phyloP scores from a whole-genome alignment of 2,888 invertebrate species.

The Thecocarcelia acutangulata region DNA sequence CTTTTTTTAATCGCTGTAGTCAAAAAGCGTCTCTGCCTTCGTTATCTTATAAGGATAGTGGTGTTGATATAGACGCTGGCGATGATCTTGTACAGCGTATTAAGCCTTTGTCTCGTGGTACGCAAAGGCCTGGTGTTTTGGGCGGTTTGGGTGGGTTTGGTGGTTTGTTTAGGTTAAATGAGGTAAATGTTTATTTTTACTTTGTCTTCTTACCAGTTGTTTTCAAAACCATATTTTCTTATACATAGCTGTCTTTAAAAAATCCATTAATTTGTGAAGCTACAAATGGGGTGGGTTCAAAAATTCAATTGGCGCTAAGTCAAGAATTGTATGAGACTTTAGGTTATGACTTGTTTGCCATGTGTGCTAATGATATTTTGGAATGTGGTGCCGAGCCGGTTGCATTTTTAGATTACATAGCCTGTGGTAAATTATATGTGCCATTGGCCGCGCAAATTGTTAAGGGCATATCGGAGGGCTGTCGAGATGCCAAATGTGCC shows the following conservation, averaged over 20 bases:
- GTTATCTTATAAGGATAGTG: constrained; percentile 93
- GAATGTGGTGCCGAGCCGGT: constrained; percentile 97
- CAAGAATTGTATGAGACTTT: constrained; percentile 90
- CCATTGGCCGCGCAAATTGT: constrained; percentile 89
- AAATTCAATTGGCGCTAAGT: constrained; percentile 94
- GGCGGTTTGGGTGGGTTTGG: constrained; percentile 96
- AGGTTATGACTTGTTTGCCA: constrained; percentile 97
- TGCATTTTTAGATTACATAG: constrained; percentile 98
- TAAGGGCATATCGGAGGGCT: constrained; percentile 93
- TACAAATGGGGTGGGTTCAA: constrained; percentile 98
- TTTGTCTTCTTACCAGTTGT: background rate
- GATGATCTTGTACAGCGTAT: constrained; percentile 92
- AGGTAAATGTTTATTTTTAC: constrained; percentile 78
- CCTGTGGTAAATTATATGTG: constrained; percentile 92
- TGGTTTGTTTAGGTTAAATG: constrained; percentile 93
- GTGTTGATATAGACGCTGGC: constrained; percentile 96
- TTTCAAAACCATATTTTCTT: background rate
- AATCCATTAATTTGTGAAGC: constrained; percentile 96
- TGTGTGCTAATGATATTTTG: constrained; percentile 98
- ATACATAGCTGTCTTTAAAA: constrained; percentile 81
- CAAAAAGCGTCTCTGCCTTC: constrained; percentile 65
- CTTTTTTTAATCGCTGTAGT: constrained; percentile 27
- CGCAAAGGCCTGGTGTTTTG: constrained; percentile 89
- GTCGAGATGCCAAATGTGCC: constrained; percentile 92
- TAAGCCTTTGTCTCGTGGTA: constrained; percentile 90